Percentiles rank a stretch among this genome's conserved stretches.
Evolutionary conservation across 35 echinoderm and acorn worm genomes (phyloP).

Genomic region (Heliocidaris erythrogramma): DNA sequence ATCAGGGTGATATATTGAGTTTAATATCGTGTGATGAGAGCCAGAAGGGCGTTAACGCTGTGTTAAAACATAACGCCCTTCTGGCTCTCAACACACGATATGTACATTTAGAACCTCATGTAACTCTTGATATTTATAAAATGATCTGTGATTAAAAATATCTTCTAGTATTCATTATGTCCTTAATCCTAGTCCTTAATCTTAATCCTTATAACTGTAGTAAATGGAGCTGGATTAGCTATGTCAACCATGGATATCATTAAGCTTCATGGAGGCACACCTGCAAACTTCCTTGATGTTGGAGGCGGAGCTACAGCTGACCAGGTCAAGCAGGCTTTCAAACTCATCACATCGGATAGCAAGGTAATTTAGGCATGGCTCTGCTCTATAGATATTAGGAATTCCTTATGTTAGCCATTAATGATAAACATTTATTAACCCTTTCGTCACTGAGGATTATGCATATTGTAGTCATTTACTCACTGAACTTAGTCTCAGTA

Average conservation of each 20-base stretch:
- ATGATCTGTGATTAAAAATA: not conserved
- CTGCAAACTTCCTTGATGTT: constrained; percentile 96
- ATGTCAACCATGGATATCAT: constrained; percentile 99
- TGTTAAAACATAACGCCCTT: no score
- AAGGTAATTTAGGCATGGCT: constrained; percentile 63
- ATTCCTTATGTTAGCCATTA: no score
- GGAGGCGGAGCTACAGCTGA: constrained; percentile 94
- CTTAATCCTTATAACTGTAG: constrained; percentile 38
- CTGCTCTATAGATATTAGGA: no score
- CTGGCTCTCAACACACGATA: no score
- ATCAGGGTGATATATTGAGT: no score
- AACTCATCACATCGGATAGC: constrained; percentile 93
- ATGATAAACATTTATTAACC: no score
- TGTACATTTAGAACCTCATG: no score
- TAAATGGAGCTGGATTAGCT: constrained; percentile 98
- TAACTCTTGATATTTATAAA: not conserved
- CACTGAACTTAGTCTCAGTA: no score
- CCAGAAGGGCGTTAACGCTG: no score
- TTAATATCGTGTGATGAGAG: no score
- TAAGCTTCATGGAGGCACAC: constrained; percentile 86
- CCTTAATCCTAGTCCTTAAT: not conserved
- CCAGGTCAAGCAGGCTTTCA: constrained; percentile 97
- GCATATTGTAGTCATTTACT: no score
- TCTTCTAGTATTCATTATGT: not conserved
- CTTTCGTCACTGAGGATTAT: no score